Conservation (phyloP, 1,140 invertebrate species). For the Drosophila burlai region DNA sequence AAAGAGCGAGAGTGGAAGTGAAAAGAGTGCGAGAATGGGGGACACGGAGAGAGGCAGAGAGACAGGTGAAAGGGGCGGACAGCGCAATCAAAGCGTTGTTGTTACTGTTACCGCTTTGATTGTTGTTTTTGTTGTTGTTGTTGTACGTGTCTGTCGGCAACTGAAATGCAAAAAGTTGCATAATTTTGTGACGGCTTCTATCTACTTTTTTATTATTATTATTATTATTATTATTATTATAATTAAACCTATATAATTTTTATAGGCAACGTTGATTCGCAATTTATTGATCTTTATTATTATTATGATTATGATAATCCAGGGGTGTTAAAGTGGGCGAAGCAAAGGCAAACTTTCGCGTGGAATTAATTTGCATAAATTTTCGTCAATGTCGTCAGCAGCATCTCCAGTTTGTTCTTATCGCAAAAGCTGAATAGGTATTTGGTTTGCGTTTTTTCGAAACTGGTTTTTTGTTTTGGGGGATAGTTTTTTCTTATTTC, state of each 20-base stretch:
- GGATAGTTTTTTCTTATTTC: conserved; percentile 29
- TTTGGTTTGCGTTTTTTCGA: conserved; percentile 26
- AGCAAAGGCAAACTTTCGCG: conserved; percentile 34
- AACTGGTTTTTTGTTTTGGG: conserved; percentile 43
- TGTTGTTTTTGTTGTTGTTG: conserved; percentile 5
- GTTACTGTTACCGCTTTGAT: neutral
- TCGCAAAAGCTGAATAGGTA: conserved; percentile 4
- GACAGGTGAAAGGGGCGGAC: conserved; percentile 73
- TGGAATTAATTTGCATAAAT: conserved; percentile 43
- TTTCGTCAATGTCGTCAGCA: conserved; percentile 39
- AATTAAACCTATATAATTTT: neutral
- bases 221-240: conserved; percentile 1
- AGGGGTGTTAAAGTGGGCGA: neutral
- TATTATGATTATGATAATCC: conserved; percentile 26
- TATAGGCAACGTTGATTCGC: neutral
- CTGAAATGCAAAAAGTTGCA: conserved; percentile 49
- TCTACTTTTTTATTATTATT: neutral
- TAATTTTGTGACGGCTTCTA: conserved; percentile 29
- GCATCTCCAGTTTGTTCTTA: conserved; percentile 16
- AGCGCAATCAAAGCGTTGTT: conserved; percentile 20
- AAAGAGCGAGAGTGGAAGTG: conserved; percentile 22
- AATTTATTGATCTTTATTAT: conserved; percentile 18
- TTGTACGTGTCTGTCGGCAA: conserved; percentile 14
- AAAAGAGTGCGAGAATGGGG: conserved; percentile 12
- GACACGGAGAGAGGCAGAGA: conserved; percentile 33